Conservation (phyloP, 2,888 invertebrate species). For the Nycteola revayana region DNA sequence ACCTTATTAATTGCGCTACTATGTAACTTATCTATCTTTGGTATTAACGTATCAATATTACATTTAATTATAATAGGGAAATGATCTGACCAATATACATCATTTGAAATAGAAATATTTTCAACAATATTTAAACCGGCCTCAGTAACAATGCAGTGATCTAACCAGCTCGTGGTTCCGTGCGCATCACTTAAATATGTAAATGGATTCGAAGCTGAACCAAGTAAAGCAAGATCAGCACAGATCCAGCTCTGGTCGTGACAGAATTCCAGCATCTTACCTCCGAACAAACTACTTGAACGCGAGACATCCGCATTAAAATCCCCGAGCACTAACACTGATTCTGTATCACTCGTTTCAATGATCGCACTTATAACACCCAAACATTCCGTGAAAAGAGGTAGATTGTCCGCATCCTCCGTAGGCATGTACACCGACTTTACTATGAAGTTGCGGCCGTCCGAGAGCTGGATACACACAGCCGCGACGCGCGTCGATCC, state of each 20-base stretch:
- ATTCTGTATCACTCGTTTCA: neutral
- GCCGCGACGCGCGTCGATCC: neutral
- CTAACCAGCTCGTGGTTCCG: no score
- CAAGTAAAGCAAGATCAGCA: neutral
- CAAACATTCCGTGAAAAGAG: neutral
- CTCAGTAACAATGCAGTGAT: neutral
- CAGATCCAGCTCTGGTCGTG: neutral
- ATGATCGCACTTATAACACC: neutral
- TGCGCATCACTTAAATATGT: no score
- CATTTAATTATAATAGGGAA: constrained; percentile 2
- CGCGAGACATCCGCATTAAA: neutral
- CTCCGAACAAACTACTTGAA: neutral
- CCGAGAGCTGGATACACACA: neutral
- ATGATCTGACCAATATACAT: constrained; percentile 4
- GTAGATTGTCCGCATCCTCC: neutral
- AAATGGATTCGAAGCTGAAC: neutral
- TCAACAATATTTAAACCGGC: constrained; percentile 1
- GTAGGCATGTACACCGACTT: neutral
- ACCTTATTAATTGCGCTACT: constrained; percentile 1
- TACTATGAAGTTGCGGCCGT: neutral
- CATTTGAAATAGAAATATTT: constrained; percentile 2
- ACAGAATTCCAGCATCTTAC: neutral
- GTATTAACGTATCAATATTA: constrained; percentile 1
- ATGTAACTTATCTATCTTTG: neutral
- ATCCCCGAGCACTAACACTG: neutral